Evolutionary conservation across 2,888 invertebrate species (phyloP).

Genomic region (Lycocerus yunnanus): DNA sequence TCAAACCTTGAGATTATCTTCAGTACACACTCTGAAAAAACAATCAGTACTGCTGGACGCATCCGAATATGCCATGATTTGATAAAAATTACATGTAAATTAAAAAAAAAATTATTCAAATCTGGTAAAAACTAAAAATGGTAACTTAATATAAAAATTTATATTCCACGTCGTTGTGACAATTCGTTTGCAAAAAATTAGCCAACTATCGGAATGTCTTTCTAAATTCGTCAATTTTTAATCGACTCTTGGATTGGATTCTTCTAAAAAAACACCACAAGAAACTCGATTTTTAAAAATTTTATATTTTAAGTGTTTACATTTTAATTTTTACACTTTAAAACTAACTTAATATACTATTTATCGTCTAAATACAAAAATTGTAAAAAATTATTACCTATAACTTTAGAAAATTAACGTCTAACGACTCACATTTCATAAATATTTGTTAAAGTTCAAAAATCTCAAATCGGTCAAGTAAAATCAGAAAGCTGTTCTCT

Average conservation of each 20-base stretch:
- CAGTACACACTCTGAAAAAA: background rate
- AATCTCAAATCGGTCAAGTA: background rate
- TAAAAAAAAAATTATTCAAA: background rate
- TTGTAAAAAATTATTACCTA: background rate
- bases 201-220: too few species aligned
- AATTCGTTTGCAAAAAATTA: too few species aligned
- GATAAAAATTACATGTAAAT: background rate
- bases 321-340: background rate
- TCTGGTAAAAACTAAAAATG: too few species aligned
- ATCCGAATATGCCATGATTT: background rate
- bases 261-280: background rate
- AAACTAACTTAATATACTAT: background rate
- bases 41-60: background rate
- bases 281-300: background rate
- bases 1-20: background rate
- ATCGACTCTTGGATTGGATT: too few species aligned
- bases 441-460: background rate
- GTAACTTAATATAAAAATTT: too few species aligned
- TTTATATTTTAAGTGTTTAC: background rate
- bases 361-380: constrained; percentile 1
- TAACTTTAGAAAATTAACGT: background rate
- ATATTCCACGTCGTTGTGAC: too few species aligned
- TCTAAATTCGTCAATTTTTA: too few species aligned
- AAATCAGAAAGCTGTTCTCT: background rate
- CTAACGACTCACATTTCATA: background rate